Evolutionary conservation across 2,113 vertebrate genomes (phyloP).

Genomic region (Eclectus roratus): DNA sequence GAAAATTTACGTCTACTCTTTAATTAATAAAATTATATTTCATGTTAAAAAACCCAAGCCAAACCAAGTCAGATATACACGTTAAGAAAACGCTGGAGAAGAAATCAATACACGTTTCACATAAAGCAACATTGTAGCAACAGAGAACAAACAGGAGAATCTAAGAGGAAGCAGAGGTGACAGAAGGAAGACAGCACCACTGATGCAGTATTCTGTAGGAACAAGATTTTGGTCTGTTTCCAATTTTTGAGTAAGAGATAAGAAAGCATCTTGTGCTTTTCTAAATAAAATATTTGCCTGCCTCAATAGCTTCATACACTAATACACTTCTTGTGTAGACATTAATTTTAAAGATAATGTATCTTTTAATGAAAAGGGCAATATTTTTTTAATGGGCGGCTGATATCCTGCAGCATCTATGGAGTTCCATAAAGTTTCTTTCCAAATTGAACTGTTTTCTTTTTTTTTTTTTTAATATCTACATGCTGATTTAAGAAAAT

Average conservation of each 20-base stretch:
- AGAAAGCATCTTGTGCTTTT: background rate
- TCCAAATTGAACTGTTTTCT: background rate
- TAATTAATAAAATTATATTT: background rate
- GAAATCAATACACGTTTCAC: background rate
- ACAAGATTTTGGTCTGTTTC: background rate
- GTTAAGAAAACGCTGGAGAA: background rate
- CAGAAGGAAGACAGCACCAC: background rate
- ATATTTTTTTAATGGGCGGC: background rate
- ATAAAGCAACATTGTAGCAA: background rate
- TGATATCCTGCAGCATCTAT: background rate
- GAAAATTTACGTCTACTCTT: background rate
- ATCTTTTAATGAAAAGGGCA: slow-evolving; percentile 24
- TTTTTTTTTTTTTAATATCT: background rate
- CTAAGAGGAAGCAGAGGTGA: background rate
- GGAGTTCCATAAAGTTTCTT: background rate
- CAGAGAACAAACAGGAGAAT: background rate
- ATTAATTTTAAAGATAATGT: slow-evolving; percentile 6
- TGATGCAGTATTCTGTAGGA: background rate
- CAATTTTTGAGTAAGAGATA: background rate
- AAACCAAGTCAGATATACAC: background rate
- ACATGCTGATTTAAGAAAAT: background rate
- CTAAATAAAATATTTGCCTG: background rate
- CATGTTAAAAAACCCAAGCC: background rate
- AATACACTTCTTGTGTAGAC: background rate
- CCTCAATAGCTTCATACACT: background rate